Percentiles rank a stretch among this genome's conserved stretches.
Evolutionary conservation across 1,140 invertebrate species (phyloP).

Genomic region (Whitmania pigra): DNA sequence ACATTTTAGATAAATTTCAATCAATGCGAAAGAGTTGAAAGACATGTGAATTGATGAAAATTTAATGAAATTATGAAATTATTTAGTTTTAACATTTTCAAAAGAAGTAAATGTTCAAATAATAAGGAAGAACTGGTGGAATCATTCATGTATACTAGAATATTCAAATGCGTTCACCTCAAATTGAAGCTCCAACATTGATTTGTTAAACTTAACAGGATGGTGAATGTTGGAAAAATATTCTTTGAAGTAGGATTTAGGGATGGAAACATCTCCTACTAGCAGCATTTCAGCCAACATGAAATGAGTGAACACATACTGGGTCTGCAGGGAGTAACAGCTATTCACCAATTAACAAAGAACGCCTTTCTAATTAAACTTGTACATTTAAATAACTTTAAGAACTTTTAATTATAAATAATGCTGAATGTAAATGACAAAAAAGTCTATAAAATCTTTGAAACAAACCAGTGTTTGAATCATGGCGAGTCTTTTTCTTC

Average conservation of each 20-base stretch:
- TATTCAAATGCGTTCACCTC: not conserved
- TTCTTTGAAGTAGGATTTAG: not conserved
- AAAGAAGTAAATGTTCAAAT: too few species aligned
- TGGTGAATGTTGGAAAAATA: not conserved
- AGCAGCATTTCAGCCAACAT: constrained; percentile 8
- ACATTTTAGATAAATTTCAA: too few species aligned
- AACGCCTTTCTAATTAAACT: too few species aligned
- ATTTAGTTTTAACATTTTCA: too few species aligned
- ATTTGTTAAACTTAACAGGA: not conserved
- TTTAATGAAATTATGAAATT: too few species aligned
- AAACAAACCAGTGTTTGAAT: constrained; percentile 21
- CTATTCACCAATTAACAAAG: too few species aligned
- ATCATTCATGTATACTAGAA: too few species aligned
- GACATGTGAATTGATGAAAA: too few species aligned
- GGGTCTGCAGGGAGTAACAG: constrained; percentile 1
- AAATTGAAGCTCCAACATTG: constrained; percentile 10
- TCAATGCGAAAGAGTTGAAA: too few species aligned
- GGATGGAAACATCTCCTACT: constrained; percentile 12
- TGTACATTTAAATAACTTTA: too few species aligned
- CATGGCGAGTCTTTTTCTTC: constrained; percentile 17
- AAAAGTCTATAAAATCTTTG: not conserved
- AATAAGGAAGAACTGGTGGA: too few species aligned
- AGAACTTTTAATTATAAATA: too few species aligned
- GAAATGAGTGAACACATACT: constrained; percentile 18
- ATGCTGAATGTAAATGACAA: not conserved